phyloP scores from a whole-genome alignment of 1,140 invertebrate species.

The Triops longicaudatus region DNA sequence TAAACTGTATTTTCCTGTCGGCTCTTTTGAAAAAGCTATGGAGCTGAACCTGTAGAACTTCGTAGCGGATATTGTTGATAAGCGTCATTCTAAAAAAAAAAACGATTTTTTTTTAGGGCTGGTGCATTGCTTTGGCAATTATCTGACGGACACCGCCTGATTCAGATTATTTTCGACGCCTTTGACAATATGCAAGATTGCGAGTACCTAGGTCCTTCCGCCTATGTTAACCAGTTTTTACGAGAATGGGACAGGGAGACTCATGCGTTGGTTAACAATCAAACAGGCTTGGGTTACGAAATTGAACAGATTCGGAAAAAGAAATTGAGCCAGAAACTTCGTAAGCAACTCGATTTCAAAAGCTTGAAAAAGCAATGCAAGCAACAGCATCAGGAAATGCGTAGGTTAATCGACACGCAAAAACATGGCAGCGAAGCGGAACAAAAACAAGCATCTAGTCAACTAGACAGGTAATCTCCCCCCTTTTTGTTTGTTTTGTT shows the following conservation, averaged over 20 bases:
- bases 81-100: not conserved
- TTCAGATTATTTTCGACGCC: slow-evolving; percentile 56
- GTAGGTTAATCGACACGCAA: slow-evolving; percentile 23
- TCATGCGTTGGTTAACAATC: not conserved
- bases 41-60: not conserved
- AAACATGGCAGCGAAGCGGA: slow-evolving; percentile 1
- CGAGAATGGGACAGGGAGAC: not conserved
- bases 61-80: not conserved
- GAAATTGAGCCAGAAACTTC: not conserved
- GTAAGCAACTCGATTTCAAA: slow-evolving; percentile 30
- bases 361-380: slow-evolving; percentile 33
- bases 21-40: not conserved
- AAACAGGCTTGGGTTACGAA: not conserved
- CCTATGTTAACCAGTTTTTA: not conserved
- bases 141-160: slow-evolving; percentile 52
- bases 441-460: slow-evolving; percentile 23
- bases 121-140: slow-evolving; percentile 48
- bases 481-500: slow-evolving; percentile 14
- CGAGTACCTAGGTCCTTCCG: slow-evolving; percentile 46
- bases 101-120: slow-evolving; percentile 19
- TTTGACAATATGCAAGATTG: slow-evolving; percentile 51
- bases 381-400: slow-evolving; percentile 32
- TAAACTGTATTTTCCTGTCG: no score
- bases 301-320: not conserved
- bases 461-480: slow-evolving; percentile 25